phyloP scores from a whole-genome alignment of 2,797 vertebrate species.

The Antennarius maculatus region DNA sequence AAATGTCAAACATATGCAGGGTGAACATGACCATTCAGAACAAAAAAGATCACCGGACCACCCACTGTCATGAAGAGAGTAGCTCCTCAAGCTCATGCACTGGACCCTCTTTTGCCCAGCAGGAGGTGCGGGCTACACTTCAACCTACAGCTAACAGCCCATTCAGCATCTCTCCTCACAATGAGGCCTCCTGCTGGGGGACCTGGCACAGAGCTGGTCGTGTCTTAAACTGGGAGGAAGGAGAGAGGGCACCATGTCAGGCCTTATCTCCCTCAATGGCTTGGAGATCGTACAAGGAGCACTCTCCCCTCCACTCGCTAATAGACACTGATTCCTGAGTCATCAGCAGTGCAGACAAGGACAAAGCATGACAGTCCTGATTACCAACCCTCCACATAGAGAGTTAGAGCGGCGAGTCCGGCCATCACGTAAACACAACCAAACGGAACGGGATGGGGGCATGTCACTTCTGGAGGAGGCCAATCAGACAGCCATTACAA shows the following conservation, averaged over 20 bases:
- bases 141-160: slow-evolving; percentile 56
- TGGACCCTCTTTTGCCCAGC: slow-evolving; percentile 16
- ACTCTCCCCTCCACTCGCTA: slow-evolving; percentile 20
- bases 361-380: slow-evolving; percentile 34
- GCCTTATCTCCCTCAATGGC: slow-evolving; percentile 71
- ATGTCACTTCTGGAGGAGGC: slow-evolving; percentile 63
- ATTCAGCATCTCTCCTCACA: slow-evolving; percentile 58
- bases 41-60: slow-evolving; percentile 25
- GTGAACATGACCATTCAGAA: slow-evolving; percentile 17
- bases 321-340: slow-evolving; percentile 57
- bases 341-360: slow-evolving; percentile 49
- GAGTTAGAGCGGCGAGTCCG: slow-evolving; percentile 15
- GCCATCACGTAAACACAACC: slow-evolving; percentile 36
- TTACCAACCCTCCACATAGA: slow-evolving; percentile 36
- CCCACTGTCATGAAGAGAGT: slow-evolving; percentile 16
- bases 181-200: slow-evolving; percentile 56
- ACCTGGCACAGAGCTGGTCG: slow-evolving; percentile 22
- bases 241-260: slow-evolving; percentile 71
- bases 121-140: slow-evolving; percentile 13
- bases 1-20: slow-evolving; percentile 20
- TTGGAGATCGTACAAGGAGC: slow-evolving; percentile 43
- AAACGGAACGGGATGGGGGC: slow-evolving; percentile 63
- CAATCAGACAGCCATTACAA: slow-evolving; percentile 77
- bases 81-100: slow-evolving; percentile 33
- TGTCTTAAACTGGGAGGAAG: slow-evolving; percentile 76